These are phyloP conservation scores for Oryctolagus cuniculus DNA, from an alignment of 2,113 vertebrate species.

Conservation along the genomic window DNA sequence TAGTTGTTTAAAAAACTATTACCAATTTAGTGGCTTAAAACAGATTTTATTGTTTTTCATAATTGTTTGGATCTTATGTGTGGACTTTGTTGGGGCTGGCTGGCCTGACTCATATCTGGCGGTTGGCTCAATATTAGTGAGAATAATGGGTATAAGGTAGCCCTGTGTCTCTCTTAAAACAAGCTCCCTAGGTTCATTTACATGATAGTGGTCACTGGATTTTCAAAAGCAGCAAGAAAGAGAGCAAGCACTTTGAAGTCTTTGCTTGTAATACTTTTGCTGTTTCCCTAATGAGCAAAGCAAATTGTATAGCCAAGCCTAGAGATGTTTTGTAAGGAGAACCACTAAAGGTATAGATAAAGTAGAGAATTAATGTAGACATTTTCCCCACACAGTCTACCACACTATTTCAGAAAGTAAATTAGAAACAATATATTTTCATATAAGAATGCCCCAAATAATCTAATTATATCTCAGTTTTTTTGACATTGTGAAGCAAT, in stretches of 20 bases:
- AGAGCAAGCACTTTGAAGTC: background rate
- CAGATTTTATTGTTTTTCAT: constrained; percentile 35
- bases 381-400: background rate
- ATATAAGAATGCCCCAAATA: constrained; percentile 31
- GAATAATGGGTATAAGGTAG: background rate
- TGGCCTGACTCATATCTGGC: background rate
- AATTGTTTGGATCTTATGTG: background rate
- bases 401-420: constrained; percentile 18
- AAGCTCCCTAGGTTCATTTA: background rate
- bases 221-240: constrained; percentile 52
- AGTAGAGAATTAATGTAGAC: background rate
- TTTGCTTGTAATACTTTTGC: constrained; percentile 47
- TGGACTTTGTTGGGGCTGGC: background rate
- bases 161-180: background rate
- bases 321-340: background rate
- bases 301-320: background rate
- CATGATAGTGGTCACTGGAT: background rate
- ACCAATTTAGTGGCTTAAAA: constrained; percentile 22
- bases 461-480: constrained; percentile 29
- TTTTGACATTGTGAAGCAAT: constrained; percentile 44
- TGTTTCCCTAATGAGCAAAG: constrained; percentile 3
- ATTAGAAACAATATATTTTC: background rate
- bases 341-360: background rate
- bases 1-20: constrained; percentile 6
- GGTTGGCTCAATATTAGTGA: background rate